Evolutionary conservation across 2,888 invertebrate genomes (phyloP).

Genomic region (Cancer borealis): DNA sequence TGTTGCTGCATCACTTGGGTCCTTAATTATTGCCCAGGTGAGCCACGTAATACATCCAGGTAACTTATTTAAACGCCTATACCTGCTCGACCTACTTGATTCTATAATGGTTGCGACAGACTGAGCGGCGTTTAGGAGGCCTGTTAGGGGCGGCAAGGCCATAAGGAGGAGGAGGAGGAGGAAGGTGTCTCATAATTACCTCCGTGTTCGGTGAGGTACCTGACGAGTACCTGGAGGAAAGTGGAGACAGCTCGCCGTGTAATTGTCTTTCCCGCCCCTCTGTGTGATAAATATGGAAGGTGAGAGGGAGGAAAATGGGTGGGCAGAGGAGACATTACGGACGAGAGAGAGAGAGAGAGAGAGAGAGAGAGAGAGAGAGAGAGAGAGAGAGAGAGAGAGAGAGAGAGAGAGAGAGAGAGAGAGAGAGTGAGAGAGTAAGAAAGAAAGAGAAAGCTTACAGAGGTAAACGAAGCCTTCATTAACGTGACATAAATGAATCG

Average conservation of each 20-base stretch:
- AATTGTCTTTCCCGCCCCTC: slow-evolving; percentile 28
- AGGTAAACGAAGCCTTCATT: not conserved
- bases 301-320: slow-evolving; percentile 26
- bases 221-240: slow-evolving; percentile 10
- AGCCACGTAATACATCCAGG: not conserved
- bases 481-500: not conserved
- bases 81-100: not conserved
- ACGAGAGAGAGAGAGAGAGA: not conserved
- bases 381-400: slow-evolving; percentile 22
- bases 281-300: slow-evolving; percentile 36
- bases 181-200: slow-evolving; percentile 55
- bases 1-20: not conserved
- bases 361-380: not conserved
- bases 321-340: not conserved
- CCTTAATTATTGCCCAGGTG: not conserved
- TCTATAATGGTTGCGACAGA: not conserved
- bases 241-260: slow-evolving; percentile 22
- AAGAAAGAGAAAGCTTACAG: not conserved
- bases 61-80: not conserved
- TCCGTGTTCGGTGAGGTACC: slow-evolving; percentile 63
- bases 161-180: not conserved
- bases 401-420: not conserved
- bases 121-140: not conserved
- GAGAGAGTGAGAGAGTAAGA: not conserved
- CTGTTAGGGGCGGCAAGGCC: not conserved